phyloP scores from a whole-genome alignment of 2,797 vertebrate species.

The Acrocephalus scirpaceus region DNA sequence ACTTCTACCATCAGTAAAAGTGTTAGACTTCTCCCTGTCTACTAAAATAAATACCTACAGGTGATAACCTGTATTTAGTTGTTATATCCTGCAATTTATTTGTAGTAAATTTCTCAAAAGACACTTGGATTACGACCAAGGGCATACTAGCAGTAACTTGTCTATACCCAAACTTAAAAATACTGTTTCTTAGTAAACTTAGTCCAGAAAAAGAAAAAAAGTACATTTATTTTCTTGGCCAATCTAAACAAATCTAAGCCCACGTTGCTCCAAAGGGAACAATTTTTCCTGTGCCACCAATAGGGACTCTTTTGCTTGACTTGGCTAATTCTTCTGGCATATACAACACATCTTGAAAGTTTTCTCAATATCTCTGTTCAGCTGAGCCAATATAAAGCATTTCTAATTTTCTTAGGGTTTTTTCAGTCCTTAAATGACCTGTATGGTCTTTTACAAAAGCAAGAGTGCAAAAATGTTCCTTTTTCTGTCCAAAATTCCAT shows the following conservation, averaged over 20 bases:
- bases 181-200: not conserved
- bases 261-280: not conserved
- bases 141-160: not conserved
- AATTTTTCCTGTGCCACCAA: conserved; percentile 14
- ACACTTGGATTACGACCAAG: not conserved
- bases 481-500: not conserved
- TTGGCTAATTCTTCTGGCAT: conserved; percentile 44
- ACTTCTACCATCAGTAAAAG: not conserved
- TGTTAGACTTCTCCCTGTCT: not conserved
- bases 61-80: not conserved
- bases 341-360: not conserved
- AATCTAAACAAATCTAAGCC: conserved; percentile 28
- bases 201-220: not conserved
- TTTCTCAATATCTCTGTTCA: not conserved
- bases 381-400: conserved; percentile 43
- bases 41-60: not conserved
- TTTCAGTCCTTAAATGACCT: conserved; percentile 41
- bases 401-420: not conserved
- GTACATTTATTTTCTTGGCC: not conserved
- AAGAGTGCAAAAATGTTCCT: not conserved
- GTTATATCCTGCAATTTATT: not conserved
- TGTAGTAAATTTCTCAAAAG: not conserved
- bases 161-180: not conserved
- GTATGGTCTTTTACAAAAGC: not conserved
- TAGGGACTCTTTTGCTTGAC: not conserved